These are phyloP conservation scores for Sarcophaga subvicina DNA, from an alignment of 2,888 invertebrate species.

Conservation along the genomic window DNA sequence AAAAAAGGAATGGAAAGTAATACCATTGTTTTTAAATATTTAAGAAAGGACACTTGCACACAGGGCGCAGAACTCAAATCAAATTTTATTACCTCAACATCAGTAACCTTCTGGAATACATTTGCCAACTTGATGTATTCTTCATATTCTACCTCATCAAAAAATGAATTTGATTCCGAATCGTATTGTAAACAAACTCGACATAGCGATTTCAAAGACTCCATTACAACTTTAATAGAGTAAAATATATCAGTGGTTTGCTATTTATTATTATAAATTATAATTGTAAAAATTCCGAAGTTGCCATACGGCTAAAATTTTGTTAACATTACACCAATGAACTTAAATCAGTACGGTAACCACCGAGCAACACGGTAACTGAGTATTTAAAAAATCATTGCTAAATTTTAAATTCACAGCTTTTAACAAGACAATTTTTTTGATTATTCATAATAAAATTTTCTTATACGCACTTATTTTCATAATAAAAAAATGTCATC, in stretches of 20 bases:
- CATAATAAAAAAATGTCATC: too few relatives aligned
- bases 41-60: too few relatives aligned
- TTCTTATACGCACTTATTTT: too few relatives aligned
- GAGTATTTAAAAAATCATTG: not conserved
- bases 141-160: slow-evolving; percentile 75
- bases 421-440: too few relatives aligned
- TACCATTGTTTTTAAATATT: not conserved
- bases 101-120: slow-evolving; percentile 73
- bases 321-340: not conserved
- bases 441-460: too few relatives aligned
- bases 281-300: not conserved
- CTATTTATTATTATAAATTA: not conserved
- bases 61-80: not conserved
- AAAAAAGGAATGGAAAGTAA: not conserved
- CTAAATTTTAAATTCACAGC: too few relatives aligned
- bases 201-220: slow-evolving; percentile 68
- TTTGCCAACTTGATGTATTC: slow-evolving; percentile 71
- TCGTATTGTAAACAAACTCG: slow-evolving; percentile 75
- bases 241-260: too few relatives aligned
- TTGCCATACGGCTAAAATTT: not conserved
- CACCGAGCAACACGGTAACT: not conserved
- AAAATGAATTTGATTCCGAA: slow-evolving; percentile 73
- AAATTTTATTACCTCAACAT: slow-evolving; percentile 72
- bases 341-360: not conserved
- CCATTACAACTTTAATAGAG: slow-evolving; percentile 25